Percentiles rank a stretch among this genome's conserved stretches.
These are phyloP conservation scores for Corythaixoides concolor DNA, from an alignment of 2,113 vertebrate species.

Conservation along the genomic window DNA sequence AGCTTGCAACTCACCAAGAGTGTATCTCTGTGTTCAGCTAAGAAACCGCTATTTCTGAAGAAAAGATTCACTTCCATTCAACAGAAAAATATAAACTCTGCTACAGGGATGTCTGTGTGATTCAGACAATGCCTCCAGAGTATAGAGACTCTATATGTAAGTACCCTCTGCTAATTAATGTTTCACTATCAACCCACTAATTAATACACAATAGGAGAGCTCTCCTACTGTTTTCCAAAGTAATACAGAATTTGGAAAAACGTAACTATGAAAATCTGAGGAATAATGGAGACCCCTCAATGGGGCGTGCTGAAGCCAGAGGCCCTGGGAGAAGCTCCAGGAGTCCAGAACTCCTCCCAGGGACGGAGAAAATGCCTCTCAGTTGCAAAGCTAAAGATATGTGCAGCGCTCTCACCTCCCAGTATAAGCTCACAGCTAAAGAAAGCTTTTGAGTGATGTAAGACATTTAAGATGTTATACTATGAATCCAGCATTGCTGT, in stretches of 20 bases:
- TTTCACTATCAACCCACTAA: neutral
- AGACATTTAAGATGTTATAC: neutral
- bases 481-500: neutral
- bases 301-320: neutral
- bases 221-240: neutral
- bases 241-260: neutral
- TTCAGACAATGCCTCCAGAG: neutral
- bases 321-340: neutral
- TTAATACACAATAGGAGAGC: neutral
- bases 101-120: neutral
- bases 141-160: neutral
- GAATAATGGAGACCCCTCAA: neutral
- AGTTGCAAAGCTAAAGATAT: neutral
- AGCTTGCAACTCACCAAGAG: neutral
- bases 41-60: neutral
- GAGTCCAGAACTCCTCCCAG: no score
- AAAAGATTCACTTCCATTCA: neutral
- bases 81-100: neutral
- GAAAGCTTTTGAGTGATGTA: neutral
- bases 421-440: neutral
- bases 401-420: neutral
- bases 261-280: neutral
- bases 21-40: neutral
- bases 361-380: neutral
- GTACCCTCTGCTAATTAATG: slow-evolving; percentile 21